Base-by-base conservation (phyloP, 2,888 invertebrate species). In the Eupsilia transversa region DNA sequence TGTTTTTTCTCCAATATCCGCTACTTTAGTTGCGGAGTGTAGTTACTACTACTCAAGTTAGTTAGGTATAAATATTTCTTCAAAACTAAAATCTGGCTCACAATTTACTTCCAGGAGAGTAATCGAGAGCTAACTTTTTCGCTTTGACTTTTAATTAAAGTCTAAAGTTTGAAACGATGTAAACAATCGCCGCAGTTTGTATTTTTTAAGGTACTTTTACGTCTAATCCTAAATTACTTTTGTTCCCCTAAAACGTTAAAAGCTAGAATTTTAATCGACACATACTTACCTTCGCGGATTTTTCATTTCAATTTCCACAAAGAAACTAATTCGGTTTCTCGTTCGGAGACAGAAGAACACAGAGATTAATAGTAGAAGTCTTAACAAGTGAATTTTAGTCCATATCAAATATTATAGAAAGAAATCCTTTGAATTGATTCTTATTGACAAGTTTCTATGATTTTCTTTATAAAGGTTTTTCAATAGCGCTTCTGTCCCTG, bases 351-450 rank as follows among this genome's bases (percentile, higher is more conserved):
- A 6, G n/a, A n/a, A n/a, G n/a, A n/a, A n/a, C n/a, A n/a, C 4
- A 35, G 9, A 38, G 38, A 38, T 41, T 41, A 41, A 17, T 43
- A 17, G 17, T 43, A 43, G 17, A 41, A 14, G 12, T 60, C 9
- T 46, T 17, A 78, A 30, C n/a, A 59, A 63, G 38, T 27, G 14
- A 80, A 38, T 65, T 65, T 20, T 20, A 43, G 3, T 59, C 12
- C 2, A n/a, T 30, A 17, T 30, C 33, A 43, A 63, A 49, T 14
- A 52, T 20, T 4, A 46, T 3, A 54, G 27, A 43, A 54, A 56
- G 2, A n/a, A 14, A 43, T 52, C 5, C 9, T 74, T 46, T 14
- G 10, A 57, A 46, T 43, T 17, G 10, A 56, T 56, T 35, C 33
- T 6, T 30, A 46, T n/a, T 35, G 5, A 17, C 14, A n/a, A 33